A percentile compares a stretch with the other conserved stretches of the same genome.
These are phyloP conservation scores for Condylostylus longicornis DNA, from an alignment of 1,140 invertebrate genomes.

Conservation along the genomic window DNA sequence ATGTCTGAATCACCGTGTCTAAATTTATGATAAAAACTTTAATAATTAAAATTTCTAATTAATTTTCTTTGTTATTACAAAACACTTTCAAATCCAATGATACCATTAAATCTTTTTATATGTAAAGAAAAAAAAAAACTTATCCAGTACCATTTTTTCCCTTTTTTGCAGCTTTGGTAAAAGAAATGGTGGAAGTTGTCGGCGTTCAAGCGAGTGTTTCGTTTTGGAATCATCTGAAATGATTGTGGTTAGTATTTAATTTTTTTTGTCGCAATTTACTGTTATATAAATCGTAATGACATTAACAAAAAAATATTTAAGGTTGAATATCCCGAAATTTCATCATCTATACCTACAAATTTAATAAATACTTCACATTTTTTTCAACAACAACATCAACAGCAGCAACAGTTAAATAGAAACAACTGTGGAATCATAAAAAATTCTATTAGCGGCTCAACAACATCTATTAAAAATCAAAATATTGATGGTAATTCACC, in stretches of 20 bases:
- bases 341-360: neutral
- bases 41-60: no score
- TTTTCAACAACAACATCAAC: neutral
- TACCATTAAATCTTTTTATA: no score
- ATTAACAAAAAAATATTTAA: neutral
- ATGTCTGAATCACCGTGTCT: no score
- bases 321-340: neutral
- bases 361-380: neutral
- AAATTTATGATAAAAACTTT: no score
- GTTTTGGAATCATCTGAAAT: constrained; percentile 76
- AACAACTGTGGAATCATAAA: neutral
- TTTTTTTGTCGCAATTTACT: neutral
- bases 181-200: constrained; percentile 50
- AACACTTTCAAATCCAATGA: no score
- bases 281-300: neutral
- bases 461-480: neutral
- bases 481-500: neutral
- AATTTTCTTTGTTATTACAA: no score
- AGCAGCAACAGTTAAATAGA: neutral
- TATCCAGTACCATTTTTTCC: no score
- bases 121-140: no score
- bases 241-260: constrained; percentile 58
- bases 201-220: constrained; percentile 69
- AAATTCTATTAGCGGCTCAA: neutral
- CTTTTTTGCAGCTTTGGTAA: constrained; percentile 65